Evolutionary conservation across 2,888 invertebrate species (phyloP).

Genomic region (Nephrotoma guestfalica): DNA sequence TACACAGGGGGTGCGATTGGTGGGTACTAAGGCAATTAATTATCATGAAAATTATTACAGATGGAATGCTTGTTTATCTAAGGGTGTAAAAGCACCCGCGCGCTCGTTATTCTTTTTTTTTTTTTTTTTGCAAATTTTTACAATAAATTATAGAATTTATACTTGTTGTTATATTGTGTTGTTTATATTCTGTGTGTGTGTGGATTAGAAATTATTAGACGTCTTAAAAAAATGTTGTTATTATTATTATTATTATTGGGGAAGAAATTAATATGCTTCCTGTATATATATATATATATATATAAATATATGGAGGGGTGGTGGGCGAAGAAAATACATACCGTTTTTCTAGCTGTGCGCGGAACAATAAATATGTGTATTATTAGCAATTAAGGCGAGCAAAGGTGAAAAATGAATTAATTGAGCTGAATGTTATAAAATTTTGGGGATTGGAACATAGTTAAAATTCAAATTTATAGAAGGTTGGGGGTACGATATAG

Average conservation of each 20-base stretch:
- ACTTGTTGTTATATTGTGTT: background rate
- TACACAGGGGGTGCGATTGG: background rate
- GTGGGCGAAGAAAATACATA: background rate
- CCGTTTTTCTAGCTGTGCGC: background rate
- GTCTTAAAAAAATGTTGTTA: background rate
- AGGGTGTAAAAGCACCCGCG: background rate
- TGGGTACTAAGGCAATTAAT: background rate
- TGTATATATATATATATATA: background rate
- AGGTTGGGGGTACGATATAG: too few species aligned
- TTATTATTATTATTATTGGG: background rate
- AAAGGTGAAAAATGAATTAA: too few species aligned
- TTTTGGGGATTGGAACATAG: too few species aligned
- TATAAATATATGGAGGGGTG: background rate
- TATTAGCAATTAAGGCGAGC: too few species aligned
- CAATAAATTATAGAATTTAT: background rate
- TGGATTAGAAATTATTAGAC: background rate
- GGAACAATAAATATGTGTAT: too few species aligned
- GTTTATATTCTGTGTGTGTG: background rate
- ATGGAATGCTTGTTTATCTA: background rate
- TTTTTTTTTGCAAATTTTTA: background rate
- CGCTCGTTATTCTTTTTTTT: background rate
- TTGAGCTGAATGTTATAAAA: too few species aligned
- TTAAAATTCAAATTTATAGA: too few species aligned
- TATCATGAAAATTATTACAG: background rate
- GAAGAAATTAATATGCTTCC: background rate